A percentile compares a stretch with the other conserved stretches of the same genome.
phyloP scores from a whole-genome alignment of 2,797 vertebrate genomes.

The Molossus alvarezi region DNA sequence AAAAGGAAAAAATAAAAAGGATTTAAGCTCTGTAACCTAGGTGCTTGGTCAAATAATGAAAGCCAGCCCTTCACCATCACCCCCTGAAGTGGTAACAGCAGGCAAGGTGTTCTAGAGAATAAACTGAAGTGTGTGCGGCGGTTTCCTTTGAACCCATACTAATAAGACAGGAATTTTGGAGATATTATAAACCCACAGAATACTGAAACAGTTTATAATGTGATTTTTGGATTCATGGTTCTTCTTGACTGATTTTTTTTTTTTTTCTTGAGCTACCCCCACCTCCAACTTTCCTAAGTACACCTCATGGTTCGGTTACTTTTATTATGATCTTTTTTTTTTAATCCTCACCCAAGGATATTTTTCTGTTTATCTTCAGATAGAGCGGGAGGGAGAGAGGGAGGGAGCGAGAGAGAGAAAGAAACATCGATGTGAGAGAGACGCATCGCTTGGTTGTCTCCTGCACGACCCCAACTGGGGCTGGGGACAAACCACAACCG shows the following conservation, averaged over 20 bases:
- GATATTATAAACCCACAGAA: neutral
- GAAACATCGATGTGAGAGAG: no score
- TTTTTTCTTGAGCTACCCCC: neutral
- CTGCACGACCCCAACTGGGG: no score
- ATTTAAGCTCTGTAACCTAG: neutral
- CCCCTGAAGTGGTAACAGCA: neutral
- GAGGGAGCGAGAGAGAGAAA: no score
- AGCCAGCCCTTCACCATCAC: slow-evolving; percentile 18
- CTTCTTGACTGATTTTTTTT: neutral
- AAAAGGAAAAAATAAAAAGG: neutral
- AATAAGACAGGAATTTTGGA: neutral
- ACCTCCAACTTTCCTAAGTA: neutral
- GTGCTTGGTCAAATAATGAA: slow-evolving; percentile 6
- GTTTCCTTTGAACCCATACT: slow-evolving; percentile 31
- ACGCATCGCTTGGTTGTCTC: no score
- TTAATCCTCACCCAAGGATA: no score
- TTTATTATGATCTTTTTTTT: no score
- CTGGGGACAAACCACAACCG: no score
- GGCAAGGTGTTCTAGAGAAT: slow-evolving; percentile 41
- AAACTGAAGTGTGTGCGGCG: neutral
- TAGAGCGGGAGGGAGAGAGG: no score
- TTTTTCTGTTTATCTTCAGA: no score
- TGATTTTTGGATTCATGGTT: neutral
- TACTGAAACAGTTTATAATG: slow-evolving; percentile 8
- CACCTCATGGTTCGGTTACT: neutral